A percentile compares a stretch with the other conserved stretches of the same genome.
Evolutionary conservation across 2,113 vertebrate genomes (phyloP).

Genomic region (Beaufortia kweichowensis): DNA sequence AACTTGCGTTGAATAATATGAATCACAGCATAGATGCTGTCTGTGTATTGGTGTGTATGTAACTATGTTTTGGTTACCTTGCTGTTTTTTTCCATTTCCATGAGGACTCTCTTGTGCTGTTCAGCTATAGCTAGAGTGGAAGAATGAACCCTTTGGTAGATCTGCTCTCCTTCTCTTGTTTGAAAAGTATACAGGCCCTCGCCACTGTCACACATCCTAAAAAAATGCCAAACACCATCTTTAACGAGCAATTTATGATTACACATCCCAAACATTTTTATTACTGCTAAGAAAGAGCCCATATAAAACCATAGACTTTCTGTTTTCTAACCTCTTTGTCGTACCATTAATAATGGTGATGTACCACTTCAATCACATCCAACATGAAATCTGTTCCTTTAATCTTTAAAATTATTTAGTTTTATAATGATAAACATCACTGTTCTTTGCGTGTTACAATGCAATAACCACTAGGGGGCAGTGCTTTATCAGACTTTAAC

Average conservation of each 20-base stretch:
- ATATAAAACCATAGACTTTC: no score
- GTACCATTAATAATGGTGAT: no score
- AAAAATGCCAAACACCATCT: constrained; percentile 10
- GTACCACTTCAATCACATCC: no score
- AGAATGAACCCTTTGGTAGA: constrained; percentile 94
- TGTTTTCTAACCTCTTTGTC: no score
- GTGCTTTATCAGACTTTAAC: neutral
- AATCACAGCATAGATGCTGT: neutral
- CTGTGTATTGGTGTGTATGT: neutral
- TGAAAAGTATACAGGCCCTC: constrained; percentile 98
- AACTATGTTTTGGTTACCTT: constrained; percentile 75
- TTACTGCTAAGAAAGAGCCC: neutral
- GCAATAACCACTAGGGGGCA: constrained; percentile 54
- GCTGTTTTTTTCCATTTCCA: constrained; percentile 94
- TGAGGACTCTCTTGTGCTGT: constrained; percentile 90
- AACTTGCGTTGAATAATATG: neutral
- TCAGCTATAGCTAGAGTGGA: constrained; percentile 91
- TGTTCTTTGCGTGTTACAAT: neutral
- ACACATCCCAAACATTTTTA: neutral
- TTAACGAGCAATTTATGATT: neutral
- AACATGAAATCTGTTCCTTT: no score
- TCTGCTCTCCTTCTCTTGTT: constrained; percentile 93
- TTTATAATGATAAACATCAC: neutral
- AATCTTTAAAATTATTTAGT: no score
- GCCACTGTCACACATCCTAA: constrained; percentile 91